These are phyloP conservation scores for Meghimatium bilineatum DNA, from an alignment of 2,888 invertebrate genomes.

Conservation along the genomic window DNA sequence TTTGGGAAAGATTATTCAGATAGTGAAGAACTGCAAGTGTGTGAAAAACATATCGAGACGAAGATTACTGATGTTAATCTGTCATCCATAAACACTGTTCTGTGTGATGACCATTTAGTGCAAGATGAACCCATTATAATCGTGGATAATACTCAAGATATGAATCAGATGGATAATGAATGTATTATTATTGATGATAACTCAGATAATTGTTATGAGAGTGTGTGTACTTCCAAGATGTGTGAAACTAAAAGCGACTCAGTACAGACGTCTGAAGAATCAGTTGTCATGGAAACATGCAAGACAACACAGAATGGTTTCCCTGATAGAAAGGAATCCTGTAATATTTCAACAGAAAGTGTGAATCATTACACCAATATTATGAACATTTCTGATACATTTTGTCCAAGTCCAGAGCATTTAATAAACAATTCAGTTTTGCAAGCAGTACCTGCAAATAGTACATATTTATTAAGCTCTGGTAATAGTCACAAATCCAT, in stretches of 20 bases:
- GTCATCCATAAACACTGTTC: neutral
- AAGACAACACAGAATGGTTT: neutral
- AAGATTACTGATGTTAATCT: neutral
- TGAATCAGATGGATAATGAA: neutral
- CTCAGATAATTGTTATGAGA: neutral
- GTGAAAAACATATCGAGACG: neutral
- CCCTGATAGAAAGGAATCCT: neutral
- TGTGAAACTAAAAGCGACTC: neutral
- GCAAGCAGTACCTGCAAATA: neutral
- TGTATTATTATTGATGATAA: slow-evolving; percentile 29
- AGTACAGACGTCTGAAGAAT: neutral
- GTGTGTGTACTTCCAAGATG: neutral
- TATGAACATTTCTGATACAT: neutral
- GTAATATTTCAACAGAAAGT: neutral
- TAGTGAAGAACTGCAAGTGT: slow-evolving; percentile 5
- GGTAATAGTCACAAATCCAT: neutral
- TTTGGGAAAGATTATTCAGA: slow-evolving; percentile 26
- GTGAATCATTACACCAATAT: neutral
- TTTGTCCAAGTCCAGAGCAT: neutral
- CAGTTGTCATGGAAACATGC: neutral
- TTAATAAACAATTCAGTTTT: neutral
- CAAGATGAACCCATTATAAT: slow-evolving; percentile 22
- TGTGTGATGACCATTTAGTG: too few species aligned
- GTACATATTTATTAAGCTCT: neutral
- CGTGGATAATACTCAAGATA: slow-evolving; percentile 22